These are phyloP conservation scores for Pygoscelis antarcticus DNA, from an alignment of 2,113 vertebrate species.

Conservation along the genomic window DNA sequence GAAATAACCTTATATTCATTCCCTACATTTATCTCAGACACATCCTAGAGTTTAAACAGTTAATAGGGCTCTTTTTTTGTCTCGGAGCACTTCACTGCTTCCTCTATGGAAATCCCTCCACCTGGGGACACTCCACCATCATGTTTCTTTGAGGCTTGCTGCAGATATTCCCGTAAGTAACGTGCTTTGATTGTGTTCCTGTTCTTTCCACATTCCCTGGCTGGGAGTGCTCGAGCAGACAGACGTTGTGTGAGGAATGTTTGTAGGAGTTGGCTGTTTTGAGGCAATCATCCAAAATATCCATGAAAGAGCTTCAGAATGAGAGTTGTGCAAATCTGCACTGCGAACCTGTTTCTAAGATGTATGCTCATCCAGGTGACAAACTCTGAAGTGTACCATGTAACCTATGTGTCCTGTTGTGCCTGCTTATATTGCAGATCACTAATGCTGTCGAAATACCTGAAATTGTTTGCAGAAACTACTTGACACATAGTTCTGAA, in stretches of 20 bases:
- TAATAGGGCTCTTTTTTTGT: neutral
- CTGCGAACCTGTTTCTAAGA: neutral
- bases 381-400: neutral
- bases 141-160: neutral
- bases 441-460: neutral
- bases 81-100: neutral
- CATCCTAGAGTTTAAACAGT: neutral
- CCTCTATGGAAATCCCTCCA: neutral
- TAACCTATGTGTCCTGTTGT: neutral
- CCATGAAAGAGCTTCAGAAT: neutral
- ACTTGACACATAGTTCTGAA: neutral
- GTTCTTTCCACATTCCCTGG: neutral
- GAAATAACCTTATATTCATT: neutral
- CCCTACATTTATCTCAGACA: neutral
- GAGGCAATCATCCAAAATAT: neutral
- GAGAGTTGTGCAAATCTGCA: neutral
- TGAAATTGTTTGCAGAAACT: neutral
- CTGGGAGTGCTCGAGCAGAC: neutral
- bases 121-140: neutral
- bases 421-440: neutral
- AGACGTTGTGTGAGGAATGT: fast-evolving
- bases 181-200: neutral
- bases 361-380: neutral
- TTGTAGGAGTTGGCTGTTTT: neutral
- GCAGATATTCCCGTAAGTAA: constrained; percentile 12